These are phyloP conservation scores for Muraenolepis orangiensis DNA, from an alignment of 2,797 vertebrate genomes.

Conservation along the genomic window DNA sequence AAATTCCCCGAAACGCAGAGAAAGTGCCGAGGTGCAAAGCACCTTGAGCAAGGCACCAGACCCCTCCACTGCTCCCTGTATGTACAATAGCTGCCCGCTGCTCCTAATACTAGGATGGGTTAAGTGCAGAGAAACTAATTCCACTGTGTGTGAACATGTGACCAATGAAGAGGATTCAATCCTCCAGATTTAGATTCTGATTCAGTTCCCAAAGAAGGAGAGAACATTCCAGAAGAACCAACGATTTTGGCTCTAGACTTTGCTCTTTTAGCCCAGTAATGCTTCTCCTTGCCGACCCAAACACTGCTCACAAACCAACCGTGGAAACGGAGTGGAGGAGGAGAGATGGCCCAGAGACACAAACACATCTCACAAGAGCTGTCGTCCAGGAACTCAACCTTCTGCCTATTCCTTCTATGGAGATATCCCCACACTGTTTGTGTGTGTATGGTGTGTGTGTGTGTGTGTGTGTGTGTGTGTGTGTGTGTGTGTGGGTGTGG, in stretches of 20 bases:
- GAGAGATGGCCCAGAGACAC: conserved; percentile 46
- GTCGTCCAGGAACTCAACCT: conserved; percentile 30
- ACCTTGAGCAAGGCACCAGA: neutral
- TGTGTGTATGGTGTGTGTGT: conserved; percentile 8
- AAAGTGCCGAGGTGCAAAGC: neutral
- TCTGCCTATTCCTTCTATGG: conserved; percentile 54
- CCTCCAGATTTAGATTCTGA: neutral
- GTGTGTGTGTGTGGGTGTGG: conserved; percentile 8
- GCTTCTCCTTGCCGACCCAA: conserved; percentile 21
- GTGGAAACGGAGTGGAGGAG: conserved; percentile 31
- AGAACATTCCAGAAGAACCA: neutral
- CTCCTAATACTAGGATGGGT: too few relatives aligned
- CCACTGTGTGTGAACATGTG: too few relatives aligned
- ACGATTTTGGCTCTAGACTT: conserved; percentile 21
- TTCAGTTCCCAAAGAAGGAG: conserved; percentile 6
- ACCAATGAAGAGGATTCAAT: too few relatives aligned
- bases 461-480: conserved; percentile 6
- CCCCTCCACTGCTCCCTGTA: too few relatives aligned
- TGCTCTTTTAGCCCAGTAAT: conserved; percentile 23
- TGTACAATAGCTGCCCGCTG: too few relatives aligned
- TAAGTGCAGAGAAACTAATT: too few relatives aligned
- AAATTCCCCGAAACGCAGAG: too few relatives aligned
- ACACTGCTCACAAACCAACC: conserved; percentile 29
- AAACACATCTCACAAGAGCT: conserved; percentile 23
- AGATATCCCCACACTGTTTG: neutral